Percentiles rank a stretch among this genome's conserved stretches.
Conservation (phyloP, 2,888 invertebrate genomes). For the Didymodactylos carnosus region DNA sequence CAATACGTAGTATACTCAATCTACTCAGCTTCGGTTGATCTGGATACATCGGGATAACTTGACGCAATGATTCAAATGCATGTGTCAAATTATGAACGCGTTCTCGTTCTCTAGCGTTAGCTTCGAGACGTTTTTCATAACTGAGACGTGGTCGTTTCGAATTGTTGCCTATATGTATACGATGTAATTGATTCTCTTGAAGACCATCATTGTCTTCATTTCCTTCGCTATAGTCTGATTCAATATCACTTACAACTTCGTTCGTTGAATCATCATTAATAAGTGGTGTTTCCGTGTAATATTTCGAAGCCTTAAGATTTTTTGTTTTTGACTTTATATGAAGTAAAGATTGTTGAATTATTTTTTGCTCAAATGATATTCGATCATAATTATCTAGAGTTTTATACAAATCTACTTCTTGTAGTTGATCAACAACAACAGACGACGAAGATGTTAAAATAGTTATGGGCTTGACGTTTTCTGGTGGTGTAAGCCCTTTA, state of each 20-base stretch:
- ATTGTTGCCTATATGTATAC: neutral
- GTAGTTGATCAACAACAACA: too few relatives aligned
- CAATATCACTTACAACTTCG: too few relatives aligned
- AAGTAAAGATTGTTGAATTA: neutral
- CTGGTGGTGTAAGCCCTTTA: too few relatives aligned
- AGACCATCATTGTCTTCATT: neutral
- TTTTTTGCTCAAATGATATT: neutral
- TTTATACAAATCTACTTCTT: too few relatives aligned
- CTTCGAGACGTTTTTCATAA: slow-evolving; percentile 50
- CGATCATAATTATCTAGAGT: too few relatives aligned
- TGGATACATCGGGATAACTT: slow-evolving; percentile 67
- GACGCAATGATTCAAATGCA: slow-evolving; percentile 68
- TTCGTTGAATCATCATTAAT: neutral
- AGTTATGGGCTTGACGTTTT: too few relatives aligned
- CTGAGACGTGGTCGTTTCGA: neutral
- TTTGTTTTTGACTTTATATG: too few relatives aligned
- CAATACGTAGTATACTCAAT: slow-evolving; percentile 69
- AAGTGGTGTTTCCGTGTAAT: too few relatives aligned
- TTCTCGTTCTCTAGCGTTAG: slow-evolving; percentile 74
- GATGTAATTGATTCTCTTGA: neutral
- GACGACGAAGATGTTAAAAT: too few relatives aligned
- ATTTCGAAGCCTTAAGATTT: too few relatives aligned
- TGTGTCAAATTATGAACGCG: slow-evolving; percentile 84
- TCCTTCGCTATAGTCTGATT: neutral
- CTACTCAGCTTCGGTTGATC: slow-evolving; percentile 81